These are phyloP conservation scores for Eleutherodactylus coqui DNA, from an alignment of 2,797 vertebrate genomes.

Conservation along the genomic window DNA sequence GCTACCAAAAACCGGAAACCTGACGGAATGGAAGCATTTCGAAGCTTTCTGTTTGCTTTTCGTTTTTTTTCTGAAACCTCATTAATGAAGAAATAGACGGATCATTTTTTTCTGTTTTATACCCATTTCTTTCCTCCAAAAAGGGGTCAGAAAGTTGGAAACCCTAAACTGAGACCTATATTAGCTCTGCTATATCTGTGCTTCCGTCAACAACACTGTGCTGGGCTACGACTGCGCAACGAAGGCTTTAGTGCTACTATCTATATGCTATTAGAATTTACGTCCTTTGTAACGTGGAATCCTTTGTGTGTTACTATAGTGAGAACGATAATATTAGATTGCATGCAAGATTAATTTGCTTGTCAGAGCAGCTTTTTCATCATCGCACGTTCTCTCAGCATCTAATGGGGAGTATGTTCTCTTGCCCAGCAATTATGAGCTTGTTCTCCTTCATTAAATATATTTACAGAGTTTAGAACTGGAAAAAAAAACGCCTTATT, in stretches of 20 bases:
- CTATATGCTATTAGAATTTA: neutral
- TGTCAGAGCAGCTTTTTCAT: neutral
- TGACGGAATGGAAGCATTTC: no score
- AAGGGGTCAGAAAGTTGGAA: no score
- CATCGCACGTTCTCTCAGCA: slow-evolving; percentile 7
- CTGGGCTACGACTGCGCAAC: neutral
- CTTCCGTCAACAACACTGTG: neutral
- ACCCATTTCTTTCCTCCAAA: no score
- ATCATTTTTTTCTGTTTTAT: no score
- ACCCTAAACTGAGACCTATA: no score
- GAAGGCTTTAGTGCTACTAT: neutral
- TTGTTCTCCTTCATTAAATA: slow-evolving; percentile 23
- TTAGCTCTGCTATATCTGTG: neutral
- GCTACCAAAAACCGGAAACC: no score
- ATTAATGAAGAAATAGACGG: no score
- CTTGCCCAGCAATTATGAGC: neutral
- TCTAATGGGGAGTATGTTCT: neutral
- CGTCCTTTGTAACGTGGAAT: neutral
- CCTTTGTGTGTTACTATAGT: neutral
- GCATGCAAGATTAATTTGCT: neutral
- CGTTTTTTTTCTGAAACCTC: no score
- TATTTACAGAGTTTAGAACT: slow-evolving; percentile 7
- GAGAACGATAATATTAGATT: neutral
- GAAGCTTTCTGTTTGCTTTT: no score
- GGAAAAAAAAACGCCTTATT: slow-evolving; percentile 4